Evolutionary conservation across 2,888 invertebrate species (phyloP).

Genomic region (Machimus rusticus): DNA sequence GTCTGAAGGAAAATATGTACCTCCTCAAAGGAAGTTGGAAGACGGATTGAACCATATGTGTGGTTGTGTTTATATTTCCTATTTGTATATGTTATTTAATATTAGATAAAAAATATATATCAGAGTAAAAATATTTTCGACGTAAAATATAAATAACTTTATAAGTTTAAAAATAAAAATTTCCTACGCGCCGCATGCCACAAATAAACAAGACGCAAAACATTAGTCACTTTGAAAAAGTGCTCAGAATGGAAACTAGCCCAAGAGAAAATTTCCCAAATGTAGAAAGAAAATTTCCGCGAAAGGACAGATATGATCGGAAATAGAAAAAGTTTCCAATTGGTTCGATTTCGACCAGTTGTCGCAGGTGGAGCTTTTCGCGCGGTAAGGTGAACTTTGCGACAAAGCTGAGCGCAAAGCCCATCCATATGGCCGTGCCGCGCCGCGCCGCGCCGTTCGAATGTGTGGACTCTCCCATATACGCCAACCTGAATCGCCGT

Average conservation of each 20-base stretch:
- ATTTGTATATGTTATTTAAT: too few relatives aligned
- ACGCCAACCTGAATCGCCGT: constrained; percentile 44
- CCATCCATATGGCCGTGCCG: neutral
- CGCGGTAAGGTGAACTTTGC: constrained; percentile 6
- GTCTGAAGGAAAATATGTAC: too few relatives aligned
- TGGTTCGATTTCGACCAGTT: neutral
- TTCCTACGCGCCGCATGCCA: neutral
- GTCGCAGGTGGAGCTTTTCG: neutral
- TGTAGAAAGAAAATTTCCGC: neutral
- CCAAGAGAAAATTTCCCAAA: neutral
- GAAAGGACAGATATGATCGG: constrained; percentile 19
- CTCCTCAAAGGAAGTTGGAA: too few relatives aligned
- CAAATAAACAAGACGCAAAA: neutral
- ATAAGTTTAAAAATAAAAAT: neutral
- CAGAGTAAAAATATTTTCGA: neutral
- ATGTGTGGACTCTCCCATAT: constrained; percentile 41
- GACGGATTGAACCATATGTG: too few relatives aligned
- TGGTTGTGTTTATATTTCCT: too few relatives aligned
- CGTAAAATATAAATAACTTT: neutral
- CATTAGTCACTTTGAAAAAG: neutral
- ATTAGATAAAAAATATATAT: too few relatives aligned
- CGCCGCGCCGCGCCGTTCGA: neutral
- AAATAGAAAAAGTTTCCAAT: constrained; percentile 19
- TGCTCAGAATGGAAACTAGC: neutral
- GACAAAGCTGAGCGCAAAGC: neutral